Evolutionary conservation across 64 coral and sea anemone genomes (phyloP).

Genomic region (Dendrophyllia cribrosa): DNA sequence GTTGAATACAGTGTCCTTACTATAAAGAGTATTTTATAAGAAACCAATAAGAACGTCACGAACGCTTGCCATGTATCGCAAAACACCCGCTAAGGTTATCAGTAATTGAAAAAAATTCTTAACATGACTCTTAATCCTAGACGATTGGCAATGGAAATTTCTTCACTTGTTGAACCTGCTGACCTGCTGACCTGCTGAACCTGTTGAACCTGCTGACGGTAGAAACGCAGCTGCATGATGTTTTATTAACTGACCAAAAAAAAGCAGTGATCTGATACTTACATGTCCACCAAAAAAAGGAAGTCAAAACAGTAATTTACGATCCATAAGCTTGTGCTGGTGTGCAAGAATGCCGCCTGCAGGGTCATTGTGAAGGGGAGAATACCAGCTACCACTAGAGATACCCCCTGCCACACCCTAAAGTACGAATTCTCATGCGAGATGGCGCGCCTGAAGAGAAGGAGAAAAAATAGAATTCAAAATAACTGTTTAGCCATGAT

Average conservation of each 20-base stretch:
- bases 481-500: neutral
- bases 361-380: slow-evolving; percentile 63
- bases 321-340: slow-evolving; percentile 72
- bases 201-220: too few relatives aligned
- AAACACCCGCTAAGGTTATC: too few relatives aligned
- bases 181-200: too few relatives aligned
- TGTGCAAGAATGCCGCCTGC: slow-evolving; percentile 83
- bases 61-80: too few relatives aligned
- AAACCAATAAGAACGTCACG: too few relatives aligned
- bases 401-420: slow-evolving; percentile 71
- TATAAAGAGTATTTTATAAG: too few relatives aligned
- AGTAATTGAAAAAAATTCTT: too few relatives aligned
- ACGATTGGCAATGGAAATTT: too few relatives aligned
- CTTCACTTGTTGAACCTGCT: too few relatives aligned
- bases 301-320: slow-evolving; percentile 82
- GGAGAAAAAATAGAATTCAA: slow-evolving; percentile 7
- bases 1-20: too few relatives aligned
- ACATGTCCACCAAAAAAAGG: slow-evolving; percentile 85
- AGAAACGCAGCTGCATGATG: too few relatives aligned
- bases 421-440: slow-evolving; percentile 56
- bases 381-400: slow-evolving; percentile 68
- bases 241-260: neutral
- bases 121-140: too few relatives aligned
- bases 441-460: slow-evolving; percentile 58
- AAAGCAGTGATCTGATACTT: slow-evolving; percentile 3